Evolutionary conservation across 2,113 vertebrate genomes (phyloP), one percentile per base, ranked within the genome.

Genomic region (Perca flavescens): DNA sequence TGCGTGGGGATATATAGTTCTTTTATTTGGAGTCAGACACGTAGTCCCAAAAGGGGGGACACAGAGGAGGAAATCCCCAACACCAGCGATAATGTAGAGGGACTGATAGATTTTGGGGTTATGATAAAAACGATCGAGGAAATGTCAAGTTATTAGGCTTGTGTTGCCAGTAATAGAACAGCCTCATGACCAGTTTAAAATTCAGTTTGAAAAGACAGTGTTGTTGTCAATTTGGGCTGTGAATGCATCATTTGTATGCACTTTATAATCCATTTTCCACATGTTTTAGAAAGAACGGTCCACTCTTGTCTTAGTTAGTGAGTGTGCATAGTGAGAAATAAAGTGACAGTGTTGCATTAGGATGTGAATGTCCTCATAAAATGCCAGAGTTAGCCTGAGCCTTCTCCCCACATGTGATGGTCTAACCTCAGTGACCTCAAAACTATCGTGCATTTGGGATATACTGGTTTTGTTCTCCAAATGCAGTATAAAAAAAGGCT

Each of bases 191-290:
- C 12, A 1, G 17, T 56, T 8, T 16, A 34, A 9, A 14, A 19
- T 15, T 6, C 2, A 19, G 14, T 25, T 47, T 62, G 22, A 10
- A 57, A 40, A 0, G 2, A 15, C 71, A 22, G 40, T 14, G 67
- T 60, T 69, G 46, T 76, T 34, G 34, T 52, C 36, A 7, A n/a
- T 79, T 66, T 68, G 40, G 11, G 1, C 10, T n/a, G 4, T 66
- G 60, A 72, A 61, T 61, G 47, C 22, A 54, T 60, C 50, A 49
- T 58, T 65, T 75, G 43, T 63, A 6, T 11, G 28, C 9, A 19
- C 21, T 36, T 43, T 13, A 7, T 66, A 46, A 68, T 25, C 3
- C 8, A 19, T 56, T 43, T 54, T 64, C 25, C 60, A 47, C 17
- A 21, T 40, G 49, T 40, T 53, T 50, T 0, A 40, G 14, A 50